phyloP scores from a whole-genome alignment of 2,888 invertebrate species.

The Malthinus seriepunctatus region DNA sequence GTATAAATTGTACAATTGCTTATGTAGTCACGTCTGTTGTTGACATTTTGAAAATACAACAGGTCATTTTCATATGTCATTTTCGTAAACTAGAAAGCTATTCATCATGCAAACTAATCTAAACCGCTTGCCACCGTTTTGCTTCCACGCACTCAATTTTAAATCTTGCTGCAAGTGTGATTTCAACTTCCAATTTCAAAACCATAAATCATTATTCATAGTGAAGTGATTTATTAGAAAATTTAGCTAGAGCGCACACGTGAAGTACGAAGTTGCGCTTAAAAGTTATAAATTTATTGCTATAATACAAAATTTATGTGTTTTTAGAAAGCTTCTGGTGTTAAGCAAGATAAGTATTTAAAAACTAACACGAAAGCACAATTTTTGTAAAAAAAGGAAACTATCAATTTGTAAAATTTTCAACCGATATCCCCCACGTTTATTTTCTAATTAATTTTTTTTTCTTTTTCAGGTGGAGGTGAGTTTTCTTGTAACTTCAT shows the following conservation, averaged over 20 bases:
- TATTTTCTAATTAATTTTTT: background rate
- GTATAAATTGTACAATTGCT: slow-evolving; percentile 26
- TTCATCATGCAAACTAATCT: slow-evolving; percentile 34
- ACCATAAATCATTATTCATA: slow-evolving; percentile 26
- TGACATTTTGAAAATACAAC: slow-evolving; percentile 31
- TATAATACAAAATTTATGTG: slow-evolving; percentile 28
- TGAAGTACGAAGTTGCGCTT: slow-evolving; percentile 25
- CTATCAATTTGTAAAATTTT: no score
- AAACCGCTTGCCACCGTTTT: slow-evolving; percentile 28
- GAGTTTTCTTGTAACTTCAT: slow-evolving; percentile 11
- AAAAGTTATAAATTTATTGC: slow-evolving; percentile 28
- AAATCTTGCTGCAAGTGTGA: slow-evolving; percentile 29
- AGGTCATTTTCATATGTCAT: slow-evolving; percentile 37
- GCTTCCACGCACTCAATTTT: slow-evolving; percentile 35
- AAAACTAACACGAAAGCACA: slow-evolving; percentile 1
- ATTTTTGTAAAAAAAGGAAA: background rate
- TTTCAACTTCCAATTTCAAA: slow-evolving; percentile 27
- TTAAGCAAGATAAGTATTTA: slow-evolving; percentile 5
- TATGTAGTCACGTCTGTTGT: slow-evolving; percentile 17
- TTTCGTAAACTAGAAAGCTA: slow-evolving; percentile 30
- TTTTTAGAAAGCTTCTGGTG: slow-evolving; percentile 11
- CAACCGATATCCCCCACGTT: no score
- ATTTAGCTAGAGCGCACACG: slow-evolving; percentile 24
- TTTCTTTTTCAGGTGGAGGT: slow-evolving; percentile 20
- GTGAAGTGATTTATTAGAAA: slow-evolving; percentile 25